phyloP scores from a whole-genome alignment of 2,113 vertebrate species.

The Hemibagrus wyckioides region DNA sequence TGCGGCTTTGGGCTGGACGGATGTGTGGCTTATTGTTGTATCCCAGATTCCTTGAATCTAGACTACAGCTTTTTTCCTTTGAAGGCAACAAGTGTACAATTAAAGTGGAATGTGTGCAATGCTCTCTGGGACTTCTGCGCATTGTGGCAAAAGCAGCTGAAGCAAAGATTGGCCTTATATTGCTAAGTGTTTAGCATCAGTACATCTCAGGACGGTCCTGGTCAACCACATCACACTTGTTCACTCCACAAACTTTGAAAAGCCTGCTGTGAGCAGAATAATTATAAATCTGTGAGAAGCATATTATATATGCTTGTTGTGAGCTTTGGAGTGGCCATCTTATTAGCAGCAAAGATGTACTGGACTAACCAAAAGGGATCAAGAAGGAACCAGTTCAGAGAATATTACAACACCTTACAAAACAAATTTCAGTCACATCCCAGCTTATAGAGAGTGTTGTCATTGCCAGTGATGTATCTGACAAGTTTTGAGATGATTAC shows the following conservation, averaged over 20 bases:
- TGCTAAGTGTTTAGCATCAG: slow-evolving; percentile 17
- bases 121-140: slow-evolving; percentile 39
- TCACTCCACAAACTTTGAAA: slow-evolving; percentile 31
- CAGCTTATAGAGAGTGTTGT: neutral
- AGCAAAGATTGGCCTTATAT: slow-evolving; percentile 23
- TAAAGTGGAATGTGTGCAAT: slow-evolving; percentile 57
- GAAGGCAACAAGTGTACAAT: slow-evolving; percentile 59
- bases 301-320: neutral
- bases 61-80: slow-evolving; percentile 56
- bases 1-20: slow-evolving; percentile 58
- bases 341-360: neutral
- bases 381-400: neutral
- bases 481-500: neutral
- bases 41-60: slow-evolving; percentile 60
- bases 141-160: slow-evolving; percentile 30
- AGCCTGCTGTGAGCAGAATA: slow-evolving; percentile 28
- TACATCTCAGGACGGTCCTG: slow-evolving; percentile 25
- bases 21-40: slow-evolving; percentile 61
- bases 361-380: neutral
- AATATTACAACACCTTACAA: neutral
- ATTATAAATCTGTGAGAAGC: slow-evolving; percentile 15
- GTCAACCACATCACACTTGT: slow-evolving; percentile 44
- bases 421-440: neutral
- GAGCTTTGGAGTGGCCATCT: neutral
- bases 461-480: neutral